A percentile compares a stretch with the other conserved stretches of the same genome.
Evolutionary conservation across 2,888 invertebrate genomes (phyloP).

Genomic region (Orthosia gracilis): DNA sequence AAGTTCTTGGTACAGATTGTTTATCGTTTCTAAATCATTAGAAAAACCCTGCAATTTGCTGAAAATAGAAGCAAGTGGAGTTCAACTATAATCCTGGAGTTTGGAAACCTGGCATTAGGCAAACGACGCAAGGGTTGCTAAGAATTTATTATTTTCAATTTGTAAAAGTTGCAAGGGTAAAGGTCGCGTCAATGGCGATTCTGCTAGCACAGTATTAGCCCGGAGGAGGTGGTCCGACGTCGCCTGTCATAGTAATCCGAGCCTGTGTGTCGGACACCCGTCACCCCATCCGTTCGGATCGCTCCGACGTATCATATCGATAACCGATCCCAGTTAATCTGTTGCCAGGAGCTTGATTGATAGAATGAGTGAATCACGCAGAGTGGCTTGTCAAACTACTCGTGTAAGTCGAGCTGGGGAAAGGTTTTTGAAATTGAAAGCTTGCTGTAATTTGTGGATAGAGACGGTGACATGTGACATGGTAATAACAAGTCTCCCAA

Average conservation of each 20-base stretch:
- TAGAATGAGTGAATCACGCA: conserved; percentile 34
- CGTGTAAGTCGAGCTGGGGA: conserved; percentile 3
- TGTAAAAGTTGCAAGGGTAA: not conserved
- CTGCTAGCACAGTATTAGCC: conserved; percentile 22
- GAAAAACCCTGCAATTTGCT: not conserved
- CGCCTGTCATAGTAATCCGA: conserved; percentile 32
- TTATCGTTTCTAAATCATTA: not conserved
- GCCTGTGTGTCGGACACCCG: conserved; percentile 3
- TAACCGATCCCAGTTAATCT: conserved; percentile 28
- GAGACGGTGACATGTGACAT: not conserved
- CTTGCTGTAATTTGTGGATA: not conserved
- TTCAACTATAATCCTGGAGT: too few relatives aligned
- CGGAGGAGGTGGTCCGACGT: conserved; percentile 12
- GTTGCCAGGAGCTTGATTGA: conserved; percentile 41
- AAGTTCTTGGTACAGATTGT: conserved; percentile 17
- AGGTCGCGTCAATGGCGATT: conserved; percentile 6
- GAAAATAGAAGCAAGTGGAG: not conserved
- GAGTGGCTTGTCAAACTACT: conserved; percentile 21
- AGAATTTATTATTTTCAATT: not conserved
- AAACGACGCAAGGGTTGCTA: not conserved
- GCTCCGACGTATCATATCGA: conserved; percentile 44
- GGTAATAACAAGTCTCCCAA: not conserved
- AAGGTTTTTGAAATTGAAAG: conserved; percentile 16
- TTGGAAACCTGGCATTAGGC: too few relatives aligned
- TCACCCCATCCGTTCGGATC: not conserved